These are phyloP conservation scores for Tillus elongatus DNA, from an alignment of 2,888 invertebrate genomes.

Conservation along the genomic window DNA sequence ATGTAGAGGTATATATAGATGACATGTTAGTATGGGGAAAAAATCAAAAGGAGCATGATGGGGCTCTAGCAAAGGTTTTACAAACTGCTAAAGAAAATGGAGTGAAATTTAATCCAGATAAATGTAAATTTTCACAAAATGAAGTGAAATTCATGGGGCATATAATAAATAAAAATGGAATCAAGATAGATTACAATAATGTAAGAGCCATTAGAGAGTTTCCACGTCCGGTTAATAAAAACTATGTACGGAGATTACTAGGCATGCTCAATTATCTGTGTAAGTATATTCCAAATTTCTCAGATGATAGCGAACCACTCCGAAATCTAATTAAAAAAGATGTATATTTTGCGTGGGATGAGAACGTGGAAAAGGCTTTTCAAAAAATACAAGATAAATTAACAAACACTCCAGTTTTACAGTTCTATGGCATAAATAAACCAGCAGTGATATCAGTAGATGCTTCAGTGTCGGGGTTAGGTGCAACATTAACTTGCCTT, in stretches of 20 bases:
- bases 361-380: conserved; percentile 23
- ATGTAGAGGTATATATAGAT: conserved; percentile 19
- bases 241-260: no score
- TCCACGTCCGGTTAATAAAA: no score
- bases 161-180: conserved; percentile 22
- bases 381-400: conserved; percentile 26
- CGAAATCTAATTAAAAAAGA: conserved; percentile 21
- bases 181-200: conserved; percentile 13
- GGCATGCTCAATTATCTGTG: no score
- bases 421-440: conserved; percentile 30
- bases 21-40: no score
- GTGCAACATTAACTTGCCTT: conserved; percentile 26
- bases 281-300: conserved; percentile 23
- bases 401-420: conserved; percentile 25
- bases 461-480: conserved; percentile 30
- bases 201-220: no score
- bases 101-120: no score
- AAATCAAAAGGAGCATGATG: no score
- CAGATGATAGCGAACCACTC: conserved; percentile 21
- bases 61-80: no score
- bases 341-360: conserved; percentile 21
- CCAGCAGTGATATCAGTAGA: no score
- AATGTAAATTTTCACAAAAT: conserved; percentile 12
- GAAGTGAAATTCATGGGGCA: conserved; percentile 20
- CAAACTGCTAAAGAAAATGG: conserved; percentile 15